Conservation (phyloP, 2,797 vertebrate genomes). For the Malurus splendens region DNA sequence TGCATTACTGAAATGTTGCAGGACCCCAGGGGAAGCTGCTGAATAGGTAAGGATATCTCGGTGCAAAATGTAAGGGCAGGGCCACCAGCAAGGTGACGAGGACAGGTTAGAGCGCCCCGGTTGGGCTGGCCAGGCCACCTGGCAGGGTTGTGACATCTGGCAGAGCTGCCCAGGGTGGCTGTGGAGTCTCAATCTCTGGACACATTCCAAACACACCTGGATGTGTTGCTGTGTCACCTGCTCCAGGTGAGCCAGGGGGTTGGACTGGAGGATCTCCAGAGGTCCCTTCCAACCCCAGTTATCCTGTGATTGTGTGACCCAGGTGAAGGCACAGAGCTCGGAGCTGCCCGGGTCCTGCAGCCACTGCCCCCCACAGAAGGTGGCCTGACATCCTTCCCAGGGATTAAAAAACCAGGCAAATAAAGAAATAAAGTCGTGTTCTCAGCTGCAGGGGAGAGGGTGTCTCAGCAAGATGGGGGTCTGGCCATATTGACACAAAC, state of each 20-base stretch:
- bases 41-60: not conserved
- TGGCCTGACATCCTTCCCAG: not conserved
- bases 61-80: not conserved
- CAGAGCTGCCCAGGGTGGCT: not conserved
- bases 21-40: not conserved
- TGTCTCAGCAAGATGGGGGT: not conserved
- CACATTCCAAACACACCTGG: not conserved
- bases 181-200: not conserved
- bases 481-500: constrained; percentile 24
- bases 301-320: not conserved
- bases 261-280: not conserved
- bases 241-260: not conserved
- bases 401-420: not conserved
- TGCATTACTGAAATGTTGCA: not conserved
- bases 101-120: not conserved
- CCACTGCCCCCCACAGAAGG: not conserved
- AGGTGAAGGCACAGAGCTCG: not conserved
- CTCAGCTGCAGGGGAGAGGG: not conserved
- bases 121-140: rapidly evolving
- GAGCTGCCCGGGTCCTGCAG: not conserved
- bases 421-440: not conserved
- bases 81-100: not conserved
- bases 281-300: not conserved
- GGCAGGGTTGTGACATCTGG: not conserved
- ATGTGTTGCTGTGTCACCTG: rapidly evolving